Percentiles rank a stretch among this genome's conserved stretches.
Conservation (phyloP, 2,797 vertebrate genomes). For the Chrysocyon brachyurus region DNA sequence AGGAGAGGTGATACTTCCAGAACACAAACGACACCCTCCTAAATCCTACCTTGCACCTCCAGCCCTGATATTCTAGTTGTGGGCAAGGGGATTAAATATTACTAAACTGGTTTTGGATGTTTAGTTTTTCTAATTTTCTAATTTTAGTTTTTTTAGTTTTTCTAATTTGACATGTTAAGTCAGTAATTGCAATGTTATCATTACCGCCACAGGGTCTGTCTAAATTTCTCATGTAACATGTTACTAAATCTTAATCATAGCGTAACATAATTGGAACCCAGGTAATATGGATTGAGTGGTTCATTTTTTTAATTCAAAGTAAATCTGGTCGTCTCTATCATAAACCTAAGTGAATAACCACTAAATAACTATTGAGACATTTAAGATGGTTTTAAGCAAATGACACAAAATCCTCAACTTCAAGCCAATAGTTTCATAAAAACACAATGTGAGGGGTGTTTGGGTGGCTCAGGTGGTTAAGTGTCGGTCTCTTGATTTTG, state of each 20-base stretch:
- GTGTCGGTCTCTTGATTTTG: background rate
- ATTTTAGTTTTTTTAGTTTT: background rate
- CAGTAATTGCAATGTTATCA: background rate
- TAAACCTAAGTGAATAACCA: background rate
- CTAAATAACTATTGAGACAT: background rate
- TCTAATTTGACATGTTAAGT: background rate
- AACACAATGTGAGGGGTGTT: background rate
- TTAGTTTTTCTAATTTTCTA: slow-evolving; percentile 23
- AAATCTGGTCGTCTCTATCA: background rate
- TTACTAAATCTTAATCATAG: background rate
- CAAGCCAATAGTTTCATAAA: background rate
- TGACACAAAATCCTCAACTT: background rate
- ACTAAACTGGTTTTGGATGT: background rate
- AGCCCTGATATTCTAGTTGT: background rate
- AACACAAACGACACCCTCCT: background rate
- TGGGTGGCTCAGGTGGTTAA: background rate
- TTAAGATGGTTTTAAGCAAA: slow-evolving; percentile 61
- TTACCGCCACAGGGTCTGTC: background rate
- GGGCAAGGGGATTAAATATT: background rate
- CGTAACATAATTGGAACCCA: background rate
- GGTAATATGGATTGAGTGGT: background rate
- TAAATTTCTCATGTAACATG: background rate
- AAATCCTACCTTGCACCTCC: background rate
- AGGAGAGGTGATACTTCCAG: background rate
- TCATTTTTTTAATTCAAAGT: background rate